Conservation (phyloP, 2,888 invertebrate genomes). For the Agrotis exclamationis region DNA sequence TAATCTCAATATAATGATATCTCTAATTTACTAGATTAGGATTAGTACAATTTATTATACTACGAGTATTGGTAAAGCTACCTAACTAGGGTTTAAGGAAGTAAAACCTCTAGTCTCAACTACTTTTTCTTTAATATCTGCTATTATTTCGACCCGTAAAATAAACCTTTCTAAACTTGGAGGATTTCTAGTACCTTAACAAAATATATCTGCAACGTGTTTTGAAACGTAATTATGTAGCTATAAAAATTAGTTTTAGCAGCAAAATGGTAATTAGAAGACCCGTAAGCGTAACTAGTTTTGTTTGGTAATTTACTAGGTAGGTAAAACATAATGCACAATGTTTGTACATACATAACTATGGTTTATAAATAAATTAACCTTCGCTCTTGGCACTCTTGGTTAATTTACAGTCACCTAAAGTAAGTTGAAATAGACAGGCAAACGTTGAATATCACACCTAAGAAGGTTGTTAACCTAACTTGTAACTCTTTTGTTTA, state of each 20-base stretch:
- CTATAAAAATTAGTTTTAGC: not conserved
- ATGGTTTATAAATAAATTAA: slow-evolving; percentile 6
- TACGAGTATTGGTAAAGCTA: too few relatives aligned
- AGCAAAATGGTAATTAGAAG: not conserved
- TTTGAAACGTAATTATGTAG: not conserved
- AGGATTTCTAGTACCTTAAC: not conserved
- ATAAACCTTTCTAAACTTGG: too few relatives aligned
- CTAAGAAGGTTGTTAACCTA: slow-evolving; percentile 16
- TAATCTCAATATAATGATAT: too few relatives aligned
- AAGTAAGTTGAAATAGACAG: slow-evolving; percentile 2
- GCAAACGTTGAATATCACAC: slow-evolving; percentile 25
- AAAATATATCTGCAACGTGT: slow-evolving; percentile 1
- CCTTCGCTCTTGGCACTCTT: slow-evolving; percentile 21
- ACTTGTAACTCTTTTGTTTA: slow-evolving; percentile 15
- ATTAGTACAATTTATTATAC: too few relatives aligned
- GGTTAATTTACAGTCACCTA: slow-evolving; percentile 31
- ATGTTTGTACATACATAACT: not conserved
- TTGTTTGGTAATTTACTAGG: slow-evolving; percentile 11
- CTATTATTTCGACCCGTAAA: too few relatives aligned
- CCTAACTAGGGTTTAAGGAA: too few relatives aligned
- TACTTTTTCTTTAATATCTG: too few relatives aligned
- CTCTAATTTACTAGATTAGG: too few relatives aligned
- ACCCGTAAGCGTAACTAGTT: not conserved
- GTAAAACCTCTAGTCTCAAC: too few relatives aligned
- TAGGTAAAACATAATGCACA: not conserved